These are phyloP conservation scores for Oncopodura yosiiana DNA, from an alignment of 1,140 invertebrate species.

Conservation along the genomic window DNA sequence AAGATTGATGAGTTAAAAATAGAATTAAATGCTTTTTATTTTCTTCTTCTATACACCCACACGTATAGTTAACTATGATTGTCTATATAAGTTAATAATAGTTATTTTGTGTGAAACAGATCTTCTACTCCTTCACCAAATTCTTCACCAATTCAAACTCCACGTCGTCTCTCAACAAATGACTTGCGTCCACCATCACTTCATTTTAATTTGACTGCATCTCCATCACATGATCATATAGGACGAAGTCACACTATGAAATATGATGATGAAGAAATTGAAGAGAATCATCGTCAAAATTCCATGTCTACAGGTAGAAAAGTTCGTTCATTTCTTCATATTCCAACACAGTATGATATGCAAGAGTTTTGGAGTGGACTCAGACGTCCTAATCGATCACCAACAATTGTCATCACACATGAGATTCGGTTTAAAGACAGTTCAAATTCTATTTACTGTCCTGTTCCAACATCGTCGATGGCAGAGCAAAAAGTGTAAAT, in stretches of 20 bases:
- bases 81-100: background rate
- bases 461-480: constrained; percentile 11
- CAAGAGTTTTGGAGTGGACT: constrained; percentile 35
- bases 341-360: constrained; percentile 30
- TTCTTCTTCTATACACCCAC: constrained; percentile 9
- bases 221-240: constrained; percentile 26
- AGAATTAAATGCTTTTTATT: constrained; percentile 8
- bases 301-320: constrained; percentile 8
- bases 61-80: background rate
- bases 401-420: constrained; percentile 35
- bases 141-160: constrained; percentile 28
- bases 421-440: constrained; percentile 30
- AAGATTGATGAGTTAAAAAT: too few relatives aligned
- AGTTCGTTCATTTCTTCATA: constrained; percentile 34
- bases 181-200: constrained; percentile 31
- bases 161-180: constrained; percentile 32
- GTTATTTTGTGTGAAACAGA: constrained; percentile 15
- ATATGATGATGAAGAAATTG: background rate
- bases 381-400: constrained; percentile 30
- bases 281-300: background rate
- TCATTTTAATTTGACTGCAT: constrained; percentile 20
- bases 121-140: constrained; percentile 34
- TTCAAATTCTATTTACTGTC: constrained; percentile 10
- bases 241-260: constrained; percentile 5
- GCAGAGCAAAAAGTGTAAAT: constrained; percentile 31